Base-by-base conservation (phyloP, 2,888 invertebrate genomes). In the Carabus problematicus region DNA sequence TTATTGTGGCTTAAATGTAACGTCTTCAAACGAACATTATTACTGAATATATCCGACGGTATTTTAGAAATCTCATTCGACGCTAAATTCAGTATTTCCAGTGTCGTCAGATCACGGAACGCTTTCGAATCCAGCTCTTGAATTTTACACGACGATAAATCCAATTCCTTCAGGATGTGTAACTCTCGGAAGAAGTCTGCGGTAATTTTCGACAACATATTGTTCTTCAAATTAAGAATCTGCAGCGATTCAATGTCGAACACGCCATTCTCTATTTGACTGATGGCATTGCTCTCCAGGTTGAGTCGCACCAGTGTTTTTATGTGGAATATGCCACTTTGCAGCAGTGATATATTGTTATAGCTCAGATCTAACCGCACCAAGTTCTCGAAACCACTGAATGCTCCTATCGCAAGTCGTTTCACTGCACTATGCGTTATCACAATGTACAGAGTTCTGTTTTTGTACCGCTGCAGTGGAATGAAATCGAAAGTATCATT, bases 181-280 rank as follows among this genome's bases (percentile, higher is more conserved):
- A 71, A 66, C 12, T 70, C 68, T 16, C 59, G 45, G 49, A 73
- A 72, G 52, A 71, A 71, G 40, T 60, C 62, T 11, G 49, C 54
- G 40, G 71, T 66, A 16, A 73, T 54, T 54, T 56, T 68, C 19
- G 64, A 60, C 11, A 73, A 71, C 42, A 70, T 60, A 64, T 71
- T 71, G 19, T 71, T 67, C 29, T 71, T 72, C 9, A 73, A 42
- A 68, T 71, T 70, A 7, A 73, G 60, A 64, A 58, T 58, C 59
- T 70, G 47, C 11, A 73, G 56, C 11, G 55, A 45, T 18, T 47
- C 54, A 14, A 71, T 59, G 43, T 58, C 58, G 29, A 72, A 72
- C 8, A 69, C 69, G 12, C 45, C 59, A 12, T 61, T 40, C 55
- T 72, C 71, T 41, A 71, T 71, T 43, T 69, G 60, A 56, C 64